Base-by-base conservation (phyloP, 2,888 invertebrate genomes). In the Resseliella maxima region DNA sequence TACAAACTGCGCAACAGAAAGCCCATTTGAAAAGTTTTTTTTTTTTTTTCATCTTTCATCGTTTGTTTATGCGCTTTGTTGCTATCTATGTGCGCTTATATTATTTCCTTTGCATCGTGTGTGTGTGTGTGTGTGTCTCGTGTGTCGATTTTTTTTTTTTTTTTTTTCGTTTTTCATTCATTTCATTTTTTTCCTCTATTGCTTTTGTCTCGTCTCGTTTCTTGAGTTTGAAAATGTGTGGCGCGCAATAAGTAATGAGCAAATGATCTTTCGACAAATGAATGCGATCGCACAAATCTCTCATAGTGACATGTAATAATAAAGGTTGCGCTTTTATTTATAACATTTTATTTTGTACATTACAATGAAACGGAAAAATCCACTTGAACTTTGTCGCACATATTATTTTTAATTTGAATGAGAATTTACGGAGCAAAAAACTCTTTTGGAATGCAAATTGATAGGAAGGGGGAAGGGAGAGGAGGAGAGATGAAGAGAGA, bases 1-100 rank as follows among this genome's bases (percentile, higher is more conserved):
- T 59, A 59, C 59, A 59, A 59, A 59, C 59, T 59, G 59, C 24
- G 46, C 46, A 50, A 50, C 46, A 50, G 46, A 50, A 50, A 50
- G 46, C 46, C 46, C 46, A 6, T 50, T n/a, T n/a, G n/a, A n/a
- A n/a, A n/a, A n/a, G n/a, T 41, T 41, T 41, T 41, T 8, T 12
- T 8, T 12, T 12, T 8, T 41, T 41, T 59, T 59, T 24, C 1
- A 59, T n/a, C 10, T 24, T n/a, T 59, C 59, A 59, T 24, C 59
- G 24, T 24, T 50, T 59, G 24, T 24, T 24, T 24, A 24, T 41
- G 41, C 12, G 24, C 5, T 50, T 50, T 50, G 41, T 18, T 18
- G 21, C 50, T 50, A n/a, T n/a, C n/a, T n/a, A n/a, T n/a, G n/a
- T n/a, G n/a, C n/a, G n/a, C n/a, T n/a, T n/a, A n/a, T n/a, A n/a